Evolutionary conservation across 1,140 invertebrate species (phyloP).

Genomic region (Ceratina calcarata): DNA sequence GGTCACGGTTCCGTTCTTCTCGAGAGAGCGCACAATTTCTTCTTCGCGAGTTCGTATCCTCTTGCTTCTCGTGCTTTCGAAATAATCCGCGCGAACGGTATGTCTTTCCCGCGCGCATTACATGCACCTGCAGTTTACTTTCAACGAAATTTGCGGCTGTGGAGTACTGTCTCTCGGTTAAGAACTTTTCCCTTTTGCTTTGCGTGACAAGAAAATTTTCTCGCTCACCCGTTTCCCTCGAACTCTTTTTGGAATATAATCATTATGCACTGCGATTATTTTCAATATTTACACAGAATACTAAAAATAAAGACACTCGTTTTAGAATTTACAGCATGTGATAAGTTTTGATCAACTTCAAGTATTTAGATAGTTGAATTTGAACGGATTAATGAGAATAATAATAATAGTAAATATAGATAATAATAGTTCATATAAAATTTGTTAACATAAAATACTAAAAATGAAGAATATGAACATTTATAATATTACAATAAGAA

Average conservation of each 20-base stretch:
- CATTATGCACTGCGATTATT: neutral
- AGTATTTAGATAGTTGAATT: too few species aligned
- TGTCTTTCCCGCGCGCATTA: neutral
- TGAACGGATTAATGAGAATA: too few species aligned
- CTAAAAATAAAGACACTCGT: too few species aligned
- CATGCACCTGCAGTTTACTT: neutral
- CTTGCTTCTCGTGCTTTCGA: neutral
- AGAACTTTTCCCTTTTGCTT: too few species aligned
- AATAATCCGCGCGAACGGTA: neutral
- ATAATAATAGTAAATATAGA: too few species aligned
- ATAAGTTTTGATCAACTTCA: too few species aligned
- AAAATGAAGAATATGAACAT: too few species aligned
- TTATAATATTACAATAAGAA: too few species aligned
- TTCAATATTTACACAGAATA: too few species aligned
- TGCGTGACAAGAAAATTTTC: neutral
- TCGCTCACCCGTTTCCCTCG: neutral
- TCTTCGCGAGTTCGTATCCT: conserved; percentile 12
- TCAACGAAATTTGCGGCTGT: neutral
- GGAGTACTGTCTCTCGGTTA: neutral
- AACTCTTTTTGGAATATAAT: neutral
- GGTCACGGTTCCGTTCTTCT: conserved; percentile 43
- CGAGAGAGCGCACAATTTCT: conserved; percentile 13
- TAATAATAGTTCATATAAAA: too few species aligned
- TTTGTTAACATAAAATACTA: too few species aligned
- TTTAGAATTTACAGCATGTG: too few species aligned